Conservation (phyloP, 2,888 invertebrate genomes). For the Pollenia griseotomentosa region DNA sequence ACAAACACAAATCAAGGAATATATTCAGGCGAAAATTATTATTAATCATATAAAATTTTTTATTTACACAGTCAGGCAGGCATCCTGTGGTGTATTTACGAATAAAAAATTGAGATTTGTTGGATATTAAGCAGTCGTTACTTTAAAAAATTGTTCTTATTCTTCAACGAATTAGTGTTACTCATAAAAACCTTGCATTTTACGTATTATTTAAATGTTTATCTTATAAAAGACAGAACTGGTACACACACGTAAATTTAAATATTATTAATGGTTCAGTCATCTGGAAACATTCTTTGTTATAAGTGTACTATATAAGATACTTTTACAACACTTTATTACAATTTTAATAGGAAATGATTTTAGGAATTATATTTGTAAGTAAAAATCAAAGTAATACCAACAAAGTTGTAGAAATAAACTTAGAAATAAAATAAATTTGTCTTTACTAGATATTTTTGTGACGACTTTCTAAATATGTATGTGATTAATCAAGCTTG, state of each 20-base stretch:
- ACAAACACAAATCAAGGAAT: no score
- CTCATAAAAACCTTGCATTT: conserved; percentile 47
- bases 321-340: background rate
- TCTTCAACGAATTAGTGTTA: conserved; percentile 34
- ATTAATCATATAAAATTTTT: no score
- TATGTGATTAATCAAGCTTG: no score
- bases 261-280: conserved; percentile 57
- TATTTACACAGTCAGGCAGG: no score
- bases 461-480: no score
- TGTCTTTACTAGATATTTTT: no score
- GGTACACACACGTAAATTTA: conserved; percentile 18
- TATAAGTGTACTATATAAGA: background rate
- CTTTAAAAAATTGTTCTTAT: background rate
- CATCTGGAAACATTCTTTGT: conserved; percentile 71
- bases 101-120: conserved; percentile 50
- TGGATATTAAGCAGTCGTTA: conserved; percentile 55
- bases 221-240: conserved; percentile 1
- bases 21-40: no score
- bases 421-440: no score
- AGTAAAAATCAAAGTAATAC: no score
- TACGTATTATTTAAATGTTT: conserved; percentile 28
- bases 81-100: conserved; percentile 31
- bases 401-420: no score
- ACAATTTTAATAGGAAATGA: conserved; percentile 42
- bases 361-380: conserved; percentile 33